Evolutionary conservation across 35 echinoderm and acorn worm genomes (phyloP).

Genomic region (Lytechinus variegatus): DNA sequence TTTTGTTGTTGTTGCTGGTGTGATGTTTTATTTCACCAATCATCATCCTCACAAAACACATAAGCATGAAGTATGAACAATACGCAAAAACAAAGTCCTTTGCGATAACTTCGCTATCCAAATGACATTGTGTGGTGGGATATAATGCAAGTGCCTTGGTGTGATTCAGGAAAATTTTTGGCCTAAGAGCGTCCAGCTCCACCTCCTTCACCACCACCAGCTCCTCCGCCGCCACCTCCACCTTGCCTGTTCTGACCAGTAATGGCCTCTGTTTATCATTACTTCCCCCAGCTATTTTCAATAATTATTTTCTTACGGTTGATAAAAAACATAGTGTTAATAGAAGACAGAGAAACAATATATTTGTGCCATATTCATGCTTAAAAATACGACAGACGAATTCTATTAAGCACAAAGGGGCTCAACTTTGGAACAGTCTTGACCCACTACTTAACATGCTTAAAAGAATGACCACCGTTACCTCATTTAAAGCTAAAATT

Average conservation of each 20-base stretch:
- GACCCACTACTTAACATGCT: too few relatives aligned
- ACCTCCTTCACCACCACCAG: background rate
- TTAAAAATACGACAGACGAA: too few relatives aligned
- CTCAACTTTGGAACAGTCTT: too few relatives aligned
- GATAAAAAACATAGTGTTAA: too few relatives aligned
- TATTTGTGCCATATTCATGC: too few relatives aligned
- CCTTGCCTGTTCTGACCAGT: conserved; percentile 9
- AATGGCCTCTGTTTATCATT: too few relatives aligned
- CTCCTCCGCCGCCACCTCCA: background rate
- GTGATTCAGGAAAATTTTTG: background rate
- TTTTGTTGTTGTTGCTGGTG: background rate
- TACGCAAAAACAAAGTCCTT: background rate
- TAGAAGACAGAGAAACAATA: too few relatives aligned
- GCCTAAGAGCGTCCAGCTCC: background rate
- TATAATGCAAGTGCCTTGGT: background rate
- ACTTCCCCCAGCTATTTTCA: too few relatives aligned
- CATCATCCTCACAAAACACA: background rate
- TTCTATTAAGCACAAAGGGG: too few relatives aligned
- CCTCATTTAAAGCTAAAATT: too few relatives aligned
- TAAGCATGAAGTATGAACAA: background rate
- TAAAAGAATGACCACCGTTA: too few relatives aligned
- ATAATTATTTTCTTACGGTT: too few relatives aligned
- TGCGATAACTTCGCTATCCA: background rate
- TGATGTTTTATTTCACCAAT: conserved; percentile 6
- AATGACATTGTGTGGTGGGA: background rate